Evolutionary conservation across 2,797 vertebrate genomes (phyloP), one percentile per base, ranked within the genome.

Genomic region (Esox lucius): DNA sequence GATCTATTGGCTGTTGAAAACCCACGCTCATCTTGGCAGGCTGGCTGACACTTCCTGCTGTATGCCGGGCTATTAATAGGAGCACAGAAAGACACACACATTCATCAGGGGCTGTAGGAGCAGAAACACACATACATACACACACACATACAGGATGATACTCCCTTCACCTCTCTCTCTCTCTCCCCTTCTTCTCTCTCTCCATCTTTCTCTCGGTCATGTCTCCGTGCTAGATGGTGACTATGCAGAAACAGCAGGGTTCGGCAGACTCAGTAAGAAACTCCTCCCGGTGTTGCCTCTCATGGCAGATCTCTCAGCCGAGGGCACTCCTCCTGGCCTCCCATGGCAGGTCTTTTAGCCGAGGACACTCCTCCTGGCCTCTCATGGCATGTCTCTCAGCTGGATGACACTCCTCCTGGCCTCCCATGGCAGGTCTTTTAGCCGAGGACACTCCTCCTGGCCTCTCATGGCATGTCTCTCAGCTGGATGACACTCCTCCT

Each of bases 21-120:
- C n/a, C 24, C 62, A 4, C 11, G 39, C 59, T 78, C 17, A 69
- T 49, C 68, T 35, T 53, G 59, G 83, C n/a, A 59, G 56, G n/a
- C 56, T 86, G 80, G 78, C 84, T 86, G 88, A 88, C 88, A 86
- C 87, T 81, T 86, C 78, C 83, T 85, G 83, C 81, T 78, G 74
- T 79, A 75, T 78, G 73, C 74, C 46, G 64, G 82, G 66, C 90
- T 94, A 92, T 91, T 89, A 91, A 91, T 91, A 92, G 90, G 79
- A 87, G 79, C 84, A 73, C 84, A 89, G 68, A 74, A 42, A 70
- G 80, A 84, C 80, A 80, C 87, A 88, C 85, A 56, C 76, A 73
- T 79, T 73, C 78, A 76, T 83, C 71, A 76, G 62, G 51, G 71
- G 66, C 35, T 24, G 35, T 31, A 74, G 72, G 53, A 56, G 59